Evolutionary conservation across 2,113 vertebrate genomes (phyloP).

Genomic region (Mystacornis crossleyi): DNA sequence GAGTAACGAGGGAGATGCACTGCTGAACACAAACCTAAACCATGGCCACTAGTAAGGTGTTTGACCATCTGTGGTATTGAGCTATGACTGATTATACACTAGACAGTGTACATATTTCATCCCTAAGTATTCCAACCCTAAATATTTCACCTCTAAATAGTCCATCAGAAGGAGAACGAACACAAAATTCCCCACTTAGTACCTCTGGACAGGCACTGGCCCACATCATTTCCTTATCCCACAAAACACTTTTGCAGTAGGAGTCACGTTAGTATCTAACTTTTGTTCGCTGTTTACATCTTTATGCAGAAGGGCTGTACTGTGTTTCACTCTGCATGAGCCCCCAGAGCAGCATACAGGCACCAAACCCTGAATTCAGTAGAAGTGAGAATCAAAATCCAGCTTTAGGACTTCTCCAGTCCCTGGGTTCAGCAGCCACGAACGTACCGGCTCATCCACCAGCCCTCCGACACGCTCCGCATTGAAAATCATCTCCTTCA

Average conservation of each 20-base stretch:
- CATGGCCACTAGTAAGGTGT: not conserved
- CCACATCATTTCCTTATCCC: not conserved
- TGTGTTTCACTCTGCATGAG: not conserved
- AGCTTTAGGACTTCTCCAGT: not conserved
- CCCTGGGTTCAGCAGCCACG: not conserved
- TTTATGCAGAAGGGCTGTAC: not conserved
- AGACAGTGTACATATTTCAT: not conserved
- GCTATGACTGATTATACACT: not conserved
- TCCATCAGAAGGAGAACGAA: not conserved
- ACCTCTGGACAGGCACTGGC: not conserved
- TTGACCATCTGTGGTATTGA: not conserved
- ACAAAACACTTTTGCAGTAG: not conserved
- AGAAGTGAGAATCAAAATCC: not conserved
- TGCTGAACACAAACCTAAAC: not conserved
- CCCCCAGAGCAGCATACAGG: not conserved
- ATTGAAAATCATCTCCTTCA: conserved; percentile 96
- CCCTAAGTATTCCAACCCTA: not conserved
- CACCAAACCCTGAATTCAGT: not conserved
- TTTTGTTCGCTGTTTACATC: rapidly evolving
- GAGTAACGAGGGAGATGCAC: not conserved
- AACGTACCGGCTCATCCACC: conserved; percentile 92
- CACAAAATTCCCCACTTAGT: not conserved
- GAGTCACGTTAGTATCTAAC: too few relatives aligned
- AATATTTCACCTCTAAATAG: not conserved
- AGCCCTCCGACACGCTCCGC: conserved; percentile 91